Evolutionary conservation across 2,113 vertebrate genomes (phyloP).

Genomic region (Pristiophorus japonicus): DNA sequence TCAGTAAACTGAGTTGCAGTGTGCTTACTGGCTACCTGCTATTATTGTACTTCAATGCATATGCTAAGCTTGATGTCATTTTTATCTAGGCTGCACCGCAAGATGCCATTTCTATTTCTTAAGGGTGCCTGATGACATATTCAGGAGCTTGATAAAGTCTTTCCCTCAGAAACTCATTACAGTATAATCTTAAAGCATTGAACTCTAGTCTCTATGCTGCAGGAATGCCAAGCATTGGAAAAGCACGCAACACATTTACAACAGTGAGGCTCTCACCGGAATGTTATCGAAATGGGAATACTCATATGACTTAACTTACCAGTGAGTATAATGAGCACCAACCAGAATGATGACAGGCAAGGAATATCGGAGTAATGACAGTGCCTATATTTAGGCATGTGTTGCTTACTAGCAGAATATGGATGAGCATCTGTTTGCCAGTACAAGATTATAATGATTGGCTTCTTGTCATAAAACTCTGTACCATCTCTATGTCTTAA

Average conservation of each 20-base stretch:
- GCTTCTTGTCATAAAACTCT: no score
- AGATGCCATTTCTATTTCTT: slow-evolving; percentile 10
- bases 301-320: no score
- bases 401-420: no score
- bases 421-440: no score
- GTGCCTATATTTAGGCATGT: no score
- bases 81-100: not conserved
- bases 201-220: not conserved
- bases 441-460: no score
- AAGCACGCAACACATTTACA: not conserved
- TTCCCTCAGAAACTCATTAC: slow-evolving; percentile 6
- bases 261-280: not conserved
- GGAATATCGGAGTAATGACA: no score
- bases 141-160: not conserved
- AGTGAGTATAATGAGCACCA: no score
- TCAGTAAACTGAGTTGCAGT: not conserved
- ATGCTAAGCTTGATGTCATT: not conserved
- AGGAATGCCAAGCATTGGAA: slow-evolving; percentile 14
- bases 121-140: not conserved
- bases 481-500: no score
- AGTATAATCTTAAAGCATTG: slow-evolving; percentile 6
- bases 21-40: no score
- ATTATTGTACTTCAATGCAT: not conserved
- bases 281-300: slow-evolving; percentile 16
- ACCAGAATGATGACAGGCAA: no score